A percentile compares a stretch with the other conserved stretches of the same genome.
phyloP scores from a whole-genome alignment of 2,113 vertebrate genomes.

The Eptatretus burgeri region DNA sequence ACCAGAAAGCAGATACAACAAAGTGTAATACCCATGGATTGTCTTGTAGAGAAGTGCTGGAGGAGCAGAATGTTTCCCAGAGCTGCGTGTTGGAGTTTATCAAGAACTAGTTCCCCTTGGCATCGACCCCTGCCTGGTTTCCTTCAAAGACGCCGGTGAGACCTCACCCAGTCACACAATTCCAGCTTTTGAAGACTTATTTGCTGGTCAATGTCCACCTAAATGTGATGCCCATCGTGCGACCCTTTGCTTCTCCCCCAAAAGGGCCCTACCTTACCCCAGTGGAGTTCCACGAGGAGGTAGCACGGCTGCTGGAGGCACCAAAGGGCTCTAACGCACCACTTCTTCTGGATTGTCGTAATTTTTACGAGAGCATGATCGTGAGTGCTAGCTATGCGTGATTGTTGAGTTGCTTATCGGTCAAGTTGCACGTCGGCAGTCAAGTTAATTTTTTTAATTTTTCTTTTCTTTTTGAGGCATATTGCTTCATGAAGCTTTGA shows the following conservation, averaged over 20 bases:
- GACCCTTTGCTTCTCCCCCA: slow-evolving; percentile 11
- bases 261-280: slow-evolving; percentile 56
- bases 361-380: slow-evolving; percentile 96
- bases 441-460: too few relatives aligned
- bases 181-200: background rate
- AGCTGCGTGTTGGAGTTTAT: slow-evolving; percentile 47
- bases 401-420: background rate
- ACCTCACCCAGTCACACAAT: background rate
- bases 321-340: slow-evolving; percentile 27
- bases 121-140: slow-evolving; percentile 37
- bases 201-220: too few relatives aligned
- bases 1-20: too few relatives aligned
- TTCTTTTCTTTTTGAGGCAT: too few relatives aligned
- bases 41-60: slow-evolving; percentile 37
- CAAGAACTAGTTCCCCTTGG: slow-evolving; percentile 88
- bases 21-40: too few relatives aligned
- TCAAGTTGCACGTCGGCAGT: too few relatives aligned
- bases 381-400: slow-evolving; percentile 22
- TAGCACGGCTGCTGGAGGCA: slow-evolving; percentile 29
- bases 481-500: too few relatives aligned
- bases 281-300: slow-evolving; percentile 58
- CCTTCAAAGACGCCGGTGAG: slow-evolving; percentile 51
- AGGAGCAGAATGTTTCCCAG: slow-evolving; percentile 46
- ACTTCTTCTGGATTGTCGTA: slow-evolving; percentile 67
- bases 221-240: background rate